These are phyloP conservation scores for Quadroppia sp. DNA, from an alignment of 2,888 invertebrate species.

Conservation along the genomic window DNA sequence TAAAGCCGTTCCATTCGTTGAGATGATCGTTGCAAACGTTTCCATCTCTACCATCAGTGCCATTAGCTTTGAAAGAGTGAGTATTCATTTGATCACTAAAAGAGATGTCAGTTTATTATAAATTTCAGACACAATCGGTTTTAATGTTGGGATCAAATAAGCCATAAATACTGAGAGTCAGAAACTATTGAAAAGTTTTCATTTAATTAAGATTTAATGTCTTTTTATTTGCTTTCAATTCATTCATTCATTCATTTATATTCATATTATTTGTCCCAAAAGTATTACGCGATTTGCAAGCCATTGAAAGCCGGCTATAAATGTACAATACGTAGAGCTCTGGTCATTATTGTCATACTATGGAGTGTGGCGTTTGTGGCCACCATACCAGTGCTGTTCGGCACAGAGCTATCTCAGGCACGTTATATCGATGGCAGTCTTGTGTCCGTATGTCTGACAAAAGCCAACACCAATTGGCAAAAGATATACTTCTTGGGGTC, in stretches of 20 bases:
- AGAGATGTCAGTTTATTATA: neutral
- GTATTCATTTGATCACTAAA: neutral
- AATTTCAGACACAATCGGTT: neutral
- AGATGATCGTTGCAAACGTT: constrained; percentile 84
- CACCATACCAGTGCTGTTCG: constrained; percentile 71
- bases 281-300: constrained; percentile 83
- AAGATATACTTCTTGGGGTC: constrained; percentile 69
- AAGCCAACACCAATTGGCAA: constrained; percentile 71
- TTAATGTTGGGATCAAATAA: neutral
- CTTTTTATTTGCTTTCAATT: no score
- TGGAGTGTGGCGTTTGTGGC: constrained; percentile 52
- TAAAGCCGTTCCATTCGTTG: constrained; percentile 85
- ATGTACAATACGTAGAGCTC: constrained; percentile 52
- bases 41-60: constrained; percentile 87
- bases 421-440: constrained; percentile 67
- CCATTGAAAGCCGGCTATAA: constrained; percentile 68
- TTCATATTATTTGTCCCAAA: neutral
- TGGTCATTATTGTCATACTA: constrained; percentile 51
- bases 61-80: constrained; percentile 71
- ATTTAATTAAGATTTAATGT: no score
- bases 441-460: constrained; percentile 72
- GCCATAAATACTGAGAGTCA: no score
- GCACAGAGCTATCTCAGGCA: constrained; percentile 70
- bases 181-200: no score
- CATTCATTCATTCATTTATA: no score